These are phyloP conservation scores for Pseudomyrmex gracilis DNA, from an alignment of 1,140 invertebrate species.

Conservation along the genomic window DNA sequence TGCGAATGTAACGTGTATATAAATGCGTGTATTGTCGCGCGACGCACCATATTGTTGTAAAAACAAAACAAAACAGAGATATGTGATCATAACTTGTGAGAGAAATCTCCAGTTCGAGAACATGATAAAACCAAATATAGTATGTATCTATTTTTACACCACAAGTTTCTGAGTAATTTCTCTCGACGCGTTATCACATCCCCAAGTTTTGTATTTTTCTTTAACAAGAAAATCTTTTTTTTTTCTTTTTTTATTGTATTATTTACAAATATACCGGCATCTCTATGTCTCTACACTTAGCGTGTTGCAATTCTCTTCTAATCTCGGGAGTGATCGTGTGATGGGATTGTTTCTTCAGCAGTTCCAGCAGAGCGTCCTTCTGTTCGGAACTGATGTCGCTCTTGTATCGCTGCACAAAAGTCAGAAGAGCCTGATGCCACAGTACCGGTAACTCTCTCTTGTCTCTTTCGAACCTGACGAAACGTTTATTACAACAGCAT, in stretches of 20 bases:
- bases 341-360: slow-evolving; percentile 93
- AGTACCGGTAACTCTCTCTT: slow-evolving; percentile 94
- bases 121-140: slow-evolving; percentile 24
- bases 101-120: not conserved
- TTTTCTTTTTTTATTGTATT: no score
- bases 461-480: slow-evolving; percentile 93
- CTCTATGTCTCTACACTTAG: slow-evolving; percentile 93
- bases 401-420: slow-evolving; percentile 98
- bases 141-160: slow-evolving; percentile 54
- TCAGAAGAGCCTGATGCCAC: slow-evolving; percentile 98
- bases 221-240: not conserved
- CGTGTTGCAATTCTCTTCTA: slow-evolving; percentile 92
- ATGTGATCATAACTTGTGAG: not conserved
- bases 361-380: slow-evolving; percentile 92
- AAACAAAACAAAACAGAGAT: not conserved
- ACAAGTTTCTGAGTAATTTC: not conserved
- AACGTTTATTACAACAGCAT: not conserved
- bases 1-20: not conserved
- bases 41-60: slow-evolving; percentile 3
- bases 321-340: slow-evolving; percentile 94
- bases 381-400: slow-evolving; percentile 97
- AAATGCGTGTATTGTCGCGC: no score
- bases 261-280: slow-evolving; percentile 58
- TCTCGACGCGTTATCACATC: not conserved
- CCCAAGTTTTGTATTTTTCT: not conserved